phyloP scores from a whole-genome alignment of 2,797 vertebrate genomes.

The Myotis daubentonii region DNA sequence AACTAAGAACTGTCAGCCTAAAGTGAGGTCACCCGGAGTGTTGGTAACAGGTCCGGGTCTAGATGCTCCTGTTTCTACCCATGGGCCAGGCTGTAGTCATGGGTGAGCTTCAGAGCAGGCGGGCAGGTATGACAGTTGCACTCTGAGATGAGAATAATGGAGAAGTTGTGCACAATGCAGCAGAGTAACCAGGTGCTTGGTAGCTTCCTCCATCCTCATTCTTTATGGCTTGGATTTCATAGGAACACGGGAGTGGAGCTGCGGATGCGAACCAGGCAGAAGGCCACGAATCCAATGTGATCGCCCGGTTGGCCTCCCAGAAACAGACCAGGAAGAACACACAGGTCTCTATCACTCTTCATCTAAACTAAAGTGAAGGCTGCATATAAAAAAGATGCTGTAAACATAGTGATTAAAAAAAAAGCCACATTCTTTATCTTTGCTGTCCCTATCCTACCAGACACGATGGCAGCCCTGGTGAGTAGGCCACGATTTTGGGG shows the following conservation, averaged over 20 bases:
- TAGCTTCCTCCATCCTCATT: neutral
- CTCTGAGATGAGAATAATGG: neutral
- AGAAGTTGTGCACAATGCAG: rapidly evolving
- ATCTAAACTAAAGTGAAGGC: neutral
- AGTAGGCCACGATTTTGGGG: neutral
- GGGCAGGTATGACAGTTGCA: neutral
- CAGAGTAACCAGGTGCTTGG: neutral
- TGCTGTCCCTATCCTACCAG: neutral
- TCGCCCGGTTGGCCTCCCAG: conserved; percentile 91
- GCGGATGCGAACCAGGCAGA: conserved; percentile 95
- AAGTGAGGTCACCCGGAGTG: neutral
- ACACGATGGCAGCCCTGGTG: neutral
- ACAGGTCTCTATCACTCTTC: conserved; percentile 86
- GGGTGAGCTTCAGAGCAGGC: neutral
- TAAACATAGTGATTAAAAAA: neutral
- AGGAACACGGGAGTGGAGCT: conserved; percentile 94
- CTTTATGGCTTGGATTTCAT: neutral
- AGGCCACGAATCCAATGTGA: conserved; percentile 93
- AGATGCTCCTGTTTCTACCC: neutral
- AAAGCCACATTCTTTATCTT: neutral
- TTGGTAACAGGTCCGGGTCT: neutral
- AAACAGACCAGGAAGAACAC: conserved; percentile 90
- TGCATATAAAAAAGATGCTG: neutral
- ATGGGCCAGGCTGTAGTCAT: neutral
- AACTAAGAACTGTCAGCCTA: neutral